Evolutionary conservation across 2,888 invertebrate genomes (phyloP).

Genomic region (Noctua janthe): DNA sequence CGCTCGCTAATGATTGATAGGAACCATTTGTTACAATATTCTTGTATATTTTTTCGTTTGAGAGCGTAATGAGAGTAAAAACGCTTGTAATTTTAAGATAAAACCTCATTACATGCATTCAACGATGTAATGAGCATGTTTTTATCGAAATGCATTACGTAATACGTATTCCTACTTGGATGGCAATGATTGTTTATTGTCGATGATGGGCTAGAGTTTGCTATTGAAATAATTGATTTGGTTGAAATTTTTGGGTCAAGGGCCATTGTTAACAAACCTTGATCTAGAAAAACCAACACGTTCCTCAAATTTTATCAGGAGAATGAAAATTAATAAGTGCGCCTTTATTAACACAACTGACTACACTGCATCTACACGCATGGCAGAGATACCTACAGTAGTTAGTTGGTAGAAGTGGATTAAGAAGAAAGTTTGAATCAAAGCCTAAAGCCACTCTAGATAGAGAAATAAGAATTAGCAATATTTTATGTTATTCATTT

Average conservation of each 20-base stretch:
- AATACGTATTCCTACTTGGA: neutral
- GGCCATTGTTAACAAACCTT: neutral
- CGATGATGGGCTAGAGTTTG: neutral
- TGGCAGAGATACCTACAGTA: neutral
- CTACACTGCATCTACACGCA: no score
- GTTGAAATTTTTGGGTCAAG: neutral
- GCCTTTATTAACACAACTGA: neutral
- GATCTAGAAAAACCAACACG: neutral
- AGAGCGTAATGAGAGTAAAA: conserved; percentile 48
- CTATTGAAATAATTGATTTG: neutral
- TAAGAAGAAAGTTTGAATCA: neutral
- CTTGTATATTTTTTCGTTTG: conserved; percentile 49
- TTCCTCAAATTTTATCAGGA: neutral
- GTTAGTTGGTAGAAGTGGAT: neutral
- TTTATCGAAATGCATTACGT: conserved; percentile 21
- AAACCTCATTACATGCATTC: conserved; percentile 28
- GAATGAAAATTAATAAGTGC: neutral
- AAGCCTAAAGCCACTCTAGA: neutral
- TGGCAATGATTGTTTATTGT: neutral
- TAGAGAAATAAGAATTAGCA: neutral
- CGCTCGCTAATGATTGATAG: conserved; percentile 61
- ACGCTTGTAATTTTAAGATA: conserved; percentile 37
- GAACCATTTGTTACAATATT: conserved; percentile 64
- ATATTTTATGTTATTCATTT: neutral
- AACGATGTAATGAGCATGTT: conserved; percentile 25